Evolutionary conservation across 2,888 invertebrate genomes (phyloP).

Genomic region (Epirrhoe alternata): DNA sequence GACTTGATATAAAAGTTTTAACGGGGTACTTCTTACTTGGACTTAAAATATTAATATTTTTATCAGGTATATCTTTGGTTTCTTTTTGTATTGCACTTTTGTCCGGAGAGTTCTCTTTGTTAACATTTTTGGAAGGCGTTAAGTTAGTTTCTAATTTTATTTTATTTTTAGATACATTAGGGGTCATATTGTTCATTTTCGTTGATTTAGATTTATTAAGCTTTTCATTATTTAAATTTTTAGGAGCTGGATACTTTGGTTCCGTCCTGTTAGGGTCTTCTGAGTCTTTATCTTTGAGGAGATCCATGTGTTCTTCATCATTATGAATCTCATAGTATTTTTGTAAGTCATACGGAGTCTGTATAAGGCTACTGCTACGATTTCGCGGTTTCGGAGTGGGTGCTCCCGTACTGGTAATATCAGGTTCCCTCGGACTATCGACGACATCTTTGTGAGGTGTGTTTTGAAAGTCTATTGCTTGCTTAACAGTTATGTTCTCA

Average conservation of each 20-base stretch:
- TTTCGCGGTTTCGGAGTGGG: slow-evolving; percentile 76
- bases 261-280: slow-evolving; percentile 58
- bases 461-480: slow-evolving; percentile 74
- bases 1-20: slow-evolving; percentile 73
- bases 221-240: slow-evolving; percentile 65
- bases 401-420: slow-evolving; percentile 50
- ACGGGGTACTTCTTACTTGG: slow-evolving; percentile 80
- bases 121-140: slow-evolving; percentile 58
- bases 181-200: slow-evolving; percentile 35
- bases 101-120: slow-evolving; percentile 66
- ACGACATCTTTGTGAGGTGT: slow-evolving; percentile 65
- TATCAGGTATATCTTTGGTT: slow-evolving; percentile 78
- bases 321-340: slow-evolving; percentile 80
- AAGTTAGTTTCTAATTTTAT: slow-evolving; percentile 53
- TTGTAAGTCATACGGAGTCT: slow-evolving; percentile 81
- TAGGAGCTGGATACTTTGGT: slow-evolving; percentile 65
- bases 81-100: slow-evolving; percentile 78
- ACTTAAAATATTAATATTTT: slow-evolving; percentile 76
- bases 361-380: slow-evolving; percentile 80
- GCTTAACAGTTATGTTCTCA: slow-evolving; percentile 77
- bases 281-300: slow-evolving; percentile 69
- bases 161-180: slow-evolving; percentile 32
- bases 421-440: slow-evolving; percentile 59
- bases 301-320: slow-evolving; percentile 77
- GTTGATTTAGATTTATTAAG: slow-evolving; percentile 48